Evolutionary conservation across 1,140 invertebrate genomes (phyloP).

Genomic region (Zaprionus africanus): DNA sequence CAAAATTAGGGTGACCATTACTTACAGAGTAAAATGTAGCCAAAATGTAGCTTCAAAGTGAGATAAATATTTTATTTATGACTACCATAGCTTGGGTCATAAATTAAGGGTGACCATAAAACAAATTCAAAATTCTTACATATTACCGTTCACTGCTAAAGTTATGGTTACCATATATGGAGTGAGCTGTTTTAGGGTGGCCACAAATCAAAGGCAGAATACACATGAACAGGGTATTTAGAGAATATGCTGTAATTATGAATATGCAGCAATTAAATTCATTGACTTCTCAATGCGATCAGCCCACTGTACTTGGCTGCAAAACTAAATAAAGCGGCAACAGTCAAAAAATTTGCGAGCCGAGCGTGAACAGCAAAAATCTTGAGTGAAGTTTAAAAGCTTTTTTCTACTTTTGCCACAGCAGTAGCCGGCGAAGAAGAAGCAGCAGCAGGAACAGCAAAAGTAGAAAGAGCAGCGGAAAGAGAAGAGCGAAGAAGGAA

Average conservation of each 20-base stretch:
- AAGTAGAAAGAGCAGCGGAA: conserved; percentile 11
- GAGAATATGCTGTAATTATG: too few species aligned
- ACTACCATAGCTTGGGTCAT: too few species aligned
- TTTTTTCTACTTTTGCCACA: conserved; percentile 69
- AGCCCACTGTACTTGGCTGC: conserved; percentile 21
- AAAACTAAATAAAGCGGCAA: conserved; percentile 73
- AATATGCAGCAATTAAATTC: not conserved
- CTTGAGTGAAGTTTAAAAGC: conserved; percentile 81
- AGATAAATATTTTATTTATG: too few species aligned
- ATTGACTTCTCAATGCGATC: not conserved
- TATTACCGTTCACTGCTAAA: not conserved
- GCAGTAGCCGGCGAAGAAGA: conserved; percentile 11
- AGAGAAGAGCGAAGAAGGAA: not conserved
- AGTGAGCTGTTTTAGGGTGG: not conserved
- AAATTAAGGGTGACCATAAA: not conserved
- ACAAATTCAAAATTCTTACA: not conserved
- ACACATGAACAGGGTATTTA: too few species aligned
- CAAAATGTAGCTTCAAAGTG: too few species aligned
- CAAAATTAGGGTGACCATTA: not conserved
- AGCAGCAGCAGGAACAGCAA: not conserved
- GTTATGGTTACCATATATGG: not conserved
- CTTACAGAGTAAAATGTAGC: too few species aligned
- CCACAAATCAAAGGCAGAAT: too few species aligned
- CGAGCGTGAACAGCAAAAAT: conserved; percentile 77
- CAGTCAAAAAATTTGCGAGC: conserved; percentile 79